Conservation (phyloP, 1,140 invertebrate genomes). For the Acromyrmex charruanus region DNA sequence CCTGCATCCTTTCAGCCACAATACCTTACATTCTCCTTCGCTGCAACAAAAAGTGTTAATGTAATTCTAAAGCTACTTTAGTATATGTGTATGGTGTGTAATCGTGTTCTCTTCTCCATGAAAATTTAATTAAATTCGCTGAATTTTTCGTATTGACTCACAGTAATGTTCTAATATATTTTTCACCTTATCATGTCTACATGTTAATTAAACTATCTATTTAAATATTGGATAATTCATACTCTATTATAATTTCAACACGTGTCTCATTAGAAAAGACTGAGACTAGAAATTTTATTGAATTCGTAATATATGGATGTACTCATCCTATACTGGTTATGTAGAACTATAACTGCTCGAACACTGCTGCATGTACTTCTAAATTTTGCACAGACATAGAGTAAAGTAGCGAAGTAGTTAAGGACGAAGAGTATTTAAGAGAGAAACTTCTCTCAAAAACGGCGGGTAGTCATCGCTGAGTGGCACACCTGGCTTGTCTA, state of each 20-base stretch:
- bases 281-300: constrained; percentile 32
- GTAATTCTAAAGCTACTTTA: constrained; percentile 29
- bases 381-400: constrained; percentile 53
- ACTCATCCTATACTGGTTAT: background rate
- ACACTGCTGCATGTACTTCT: constrained; percentile 7
- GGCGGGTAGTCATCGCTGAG: constrained; percentile 23
- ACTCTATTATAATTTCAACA: background rate
- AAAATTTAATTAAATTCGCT: constrained; percentile 11
- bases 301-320: constrained; percentile 25
- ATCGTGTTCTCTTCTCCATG: background rate
- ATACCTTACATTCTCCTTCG: constrained; percentile 48
- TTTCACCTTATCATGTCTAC: background rate
- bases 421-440: constrained; percentile 39
- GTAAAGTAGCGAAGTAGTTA: constrained; percentile 48
- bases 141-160: background rate
- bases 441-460: constrained; percentile 44
- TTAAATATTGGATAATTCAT: background rate
- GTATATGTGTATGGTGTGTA: background rate
- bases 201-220: background rate
- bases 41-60: constrained; percentile 11
- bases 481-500: constrained; percentile 29
- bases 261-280: background rate
- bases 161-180: background rate
- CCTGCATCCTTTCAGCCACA: constrained; percentile 54
- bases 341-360: background rate